A percentile compares a stretch with the other conserved stretches of the same genome.
phyloP scores from a whole-genome alignment of 2,113 vertebrate species.

The Synodontis membranacea region DNA sequence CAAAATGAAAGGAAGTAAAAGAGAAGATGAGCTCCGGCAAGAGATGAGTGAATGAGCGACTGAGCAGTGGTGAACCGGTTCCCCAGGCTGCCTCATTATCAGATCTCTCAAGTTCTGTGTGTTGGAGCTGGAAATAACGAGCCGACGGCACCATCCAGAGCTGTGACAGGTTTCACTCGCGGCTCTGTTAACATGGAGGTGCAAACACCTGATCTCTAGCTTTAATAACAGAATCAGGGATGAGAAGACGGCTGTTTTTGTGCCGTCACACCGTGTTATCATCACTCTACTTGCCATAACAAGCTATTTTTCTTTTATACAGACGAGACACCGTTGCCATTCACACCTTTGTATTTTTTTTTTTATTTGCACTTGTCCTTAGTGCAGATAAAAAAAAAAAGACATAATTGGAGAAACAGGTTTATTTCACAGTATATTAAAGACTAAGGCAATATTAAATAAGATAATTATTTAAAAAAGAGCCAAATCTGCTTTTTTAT shows the following conservation, averaged over 20 bases:
- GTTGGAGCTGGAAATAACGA: constrained; percentile 37
- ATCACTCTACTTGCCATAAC: constrained; percentile 18
- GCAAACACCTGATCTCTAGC: constrained; percentile 49
- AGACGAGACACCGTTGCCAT: background rate
- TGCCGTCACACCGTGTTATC: background rate
- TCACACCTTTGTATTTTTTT: background rate
- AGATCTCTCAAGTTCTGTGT: constrained; percentile 26
- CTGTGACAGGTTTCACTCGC: constrained; percentile 44
- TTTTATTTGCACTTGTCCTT: background rate
- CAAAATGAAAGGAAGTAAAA: background rate
- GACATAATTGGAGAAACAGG: background rate
- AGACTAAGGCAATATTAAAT: background rate
- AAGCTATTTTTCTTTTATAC: background rate
- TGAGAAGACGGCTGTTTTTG: background rate
- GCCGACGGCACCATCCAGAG: background rate
- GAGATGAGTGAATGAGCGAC: background rate
- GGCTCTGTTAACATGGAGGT: constrained; percentile 44
- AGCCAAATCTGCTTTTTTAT: background rate
- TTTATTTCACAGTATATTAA: background rate
- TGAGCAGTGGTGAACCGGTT: constrained; percentile 23
- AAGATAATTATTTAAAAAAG: background rate
- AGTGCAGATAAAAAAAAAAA: background rate
- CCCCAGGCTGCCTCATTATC: constrained; percentile 41
- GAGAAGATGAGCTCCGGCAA: background rate
- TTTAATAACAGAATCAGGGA: background rate